Evolutionary conservation across 2,113 vertebrate species (phyloP).

Genomic region (Salvelinus sp.): DNA sequence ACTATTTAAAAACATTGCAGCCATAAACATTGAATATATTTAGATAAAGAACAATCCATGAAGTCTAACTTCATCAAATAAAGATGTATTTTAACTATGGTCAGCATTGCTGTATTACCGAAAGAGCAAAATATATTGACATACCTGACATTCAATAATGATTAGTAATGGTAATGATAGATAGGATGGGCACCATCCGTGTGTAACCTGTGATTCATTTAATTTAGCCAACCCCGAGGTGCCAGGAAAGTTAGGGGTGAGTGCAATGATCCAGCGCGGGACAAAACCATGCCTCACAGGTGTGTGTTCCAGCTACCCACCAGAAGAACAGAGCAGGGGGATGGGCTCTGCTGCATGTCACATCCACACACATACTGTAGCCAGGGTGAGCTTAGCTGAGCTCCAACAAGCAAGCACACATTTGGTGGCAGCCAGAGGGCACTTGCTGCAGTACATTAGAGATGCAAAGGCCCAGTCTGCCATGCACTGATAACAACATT

Average conservation of each 20-base stretch:
- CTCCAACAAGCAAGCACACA: slow-evolving; percentile 3
- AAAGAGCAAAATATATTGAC: neutral
- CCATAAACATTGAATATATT: neutral
- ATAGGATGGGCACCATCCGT: neutral
- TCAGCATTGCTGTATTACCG: neutral
- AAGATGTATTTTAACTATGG: neutral
- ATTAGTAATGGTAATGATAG: slow-evolving; percentile 8
- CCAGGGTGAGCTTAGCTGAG: slow-evolving; percentile 5
- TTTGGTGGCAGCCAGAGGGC: slow-evolving; percentile 5
- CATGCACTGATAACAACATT: slow-evolving; percentile 31
- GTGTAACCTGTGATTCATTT: slow-evolving; percentile 23
- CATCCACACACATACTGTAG: neutral
- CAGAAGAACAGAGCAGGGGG: neutral
- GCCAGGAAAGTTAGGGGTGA: neutral
- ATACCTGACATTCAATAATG: neutral
- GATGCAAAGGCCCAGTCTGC: slow-evolving; percentile 1
- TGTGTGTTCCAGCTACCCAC: slow-evolving; percentile 7
- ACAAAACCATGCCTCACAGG: slow-evolving; percentile 30
- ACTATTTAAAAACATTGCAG: neutral
- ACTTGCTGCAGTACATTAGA: slow-evolving; percentile 41
- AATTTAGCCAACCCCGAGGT: slow-evolving; percentile 23
- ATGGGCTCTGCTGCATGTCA: slow-evolving; percentile 15
- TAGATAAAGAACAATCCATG: neutral
- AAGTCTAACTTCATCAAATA: neutral
- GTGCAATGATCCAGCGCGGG: slow-evolving; percentile 3